phyloP scores from a whole-genome alignment of 2,888 invertebrate species.

The Troides helena region DNA sequence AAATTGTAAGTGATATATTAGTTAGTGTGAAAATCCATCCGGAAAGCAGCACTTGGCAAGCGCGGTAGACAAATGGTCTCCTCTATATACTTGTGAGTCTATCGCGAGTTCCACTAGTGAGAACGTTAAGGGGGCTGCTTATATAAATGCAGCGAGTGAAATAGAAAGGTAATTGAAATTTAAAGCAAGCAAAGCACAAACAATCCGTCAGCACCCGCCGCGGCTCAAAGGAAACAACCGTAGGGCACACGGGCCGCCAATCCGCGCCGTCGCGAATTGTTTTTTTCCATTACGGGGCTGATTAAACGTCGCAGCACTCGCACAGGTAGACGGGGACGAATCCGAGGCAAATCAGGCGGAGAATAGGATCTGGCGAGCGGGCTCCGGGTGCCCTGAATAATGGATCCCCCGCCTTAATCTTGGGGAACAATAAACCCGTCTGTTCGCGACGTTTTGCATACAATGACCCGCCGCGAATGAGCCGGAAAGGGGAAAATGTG shows the following conservation, averaged over 20 bases:
- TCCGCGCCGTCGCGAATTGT: constrained; percentile 55
- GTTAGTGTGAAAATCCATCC: too few species aligned
- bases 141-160: too few species aligned
- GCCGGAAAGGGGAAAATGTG: constrained; percentile 31
- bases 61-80: too few species aligned
- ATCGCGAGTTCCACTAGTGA: too few species aligned
- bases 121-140: too few species aligned
- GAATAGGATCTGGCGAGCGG: constrained; percentile 57
- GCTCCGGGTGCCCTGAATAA: constrained; percentile 61
- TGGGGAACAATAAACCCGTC: constrained; percentile 68
- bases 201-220: constrained; percentile 3
- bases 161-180: neutral
- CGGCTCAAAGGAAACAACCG: constrained; percentile 33
- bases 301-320: constrained; percentile 53
- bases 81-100: too few species aligned
- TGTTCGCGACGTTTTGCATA: constrained; percentile 75
- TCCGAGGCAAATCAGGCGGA: constrained; percentile 61
- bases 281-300: constrained; percentile 71
- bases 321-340: constrained; percentile 42
- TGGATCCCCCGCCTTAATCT: constrained; percentile 70
- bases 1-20: too few species aligned
- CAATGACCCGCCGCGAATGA: constrained; percentile 63
- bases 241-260: constrained; percentile 34
- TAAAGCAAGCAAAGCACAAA: constrained; percentile 35
- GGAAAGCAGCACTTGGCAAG: too few species aligned